Conservation (phyloP, 2,888 invertebrate species). For the Drosophila conformis region DNA sequence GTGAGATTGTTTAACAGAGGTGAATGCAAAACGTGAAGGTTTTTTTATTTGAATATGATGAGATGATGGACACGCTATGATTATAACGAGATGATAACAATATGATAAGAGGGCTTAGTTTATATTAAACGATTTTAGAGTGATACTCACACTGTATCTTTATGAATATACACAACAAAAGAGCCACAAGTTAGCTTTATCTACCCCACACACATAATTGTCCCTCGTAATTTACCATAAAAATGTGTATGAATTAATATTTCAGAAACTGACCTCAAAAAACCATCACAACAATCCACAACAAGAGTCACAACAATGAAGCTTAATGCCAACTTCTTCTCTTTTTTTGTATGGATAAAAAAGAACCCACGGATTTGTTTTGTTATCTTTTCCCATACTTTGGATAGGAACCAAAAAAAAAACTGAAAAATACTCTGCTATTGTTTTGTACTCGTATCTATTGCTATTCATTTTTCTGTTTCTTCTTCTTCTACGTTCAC, state of each 20-base stretch:
- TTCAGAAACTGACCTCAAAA: slow-evolving; percentile 43
- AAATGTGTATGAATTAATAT: slow-evolving; percentile 17
- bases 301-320: slow-evolving; percentile 40
- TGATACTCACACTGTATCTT: background rate
- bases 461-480: slow-evolving; percentile 24
- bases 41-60: background rate
- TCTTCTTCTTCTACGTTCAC: background rate
- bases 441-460: slow-evolving; percentile 41
- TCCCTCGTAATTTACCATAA: slow-evolving; percentile 26
- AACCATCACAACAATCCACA: slow-evolving; percentile 38
- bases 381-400: slow-evolving; percentile 63
- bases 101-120: slow-evolving; percentile 2
- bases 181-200: slow-evolving; percentile 42
- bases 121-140: slow-evolving; percentile 1
- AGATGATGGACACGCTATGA: slow-evolving; percentile 12
- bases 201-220: slow-evolving; percentile 26
- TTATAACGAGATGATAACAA: slow-evolving; percentile 1
- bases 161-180: slow-evolving; percentile 29
- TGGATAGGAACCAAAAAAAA: slow-evolving; percentile 23
- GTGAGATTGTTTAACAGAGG: slow-evolving; percentile 10
- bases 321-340: slow-evolving; percentile 27
- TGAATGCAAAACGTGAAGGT: slow-evolving; percentile 24
- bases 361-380: slow-evolving; percentile 62
- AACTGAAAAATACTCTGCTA: slow-evolving; percentile 21
- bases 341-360: slow-evolving; percentile 9